Evolutionary conservation across 2,888 invertebrate genomes (phyloP), one percentile per base, ranked within the genome.

Genomic region (Brachyptera putata): DNA sequence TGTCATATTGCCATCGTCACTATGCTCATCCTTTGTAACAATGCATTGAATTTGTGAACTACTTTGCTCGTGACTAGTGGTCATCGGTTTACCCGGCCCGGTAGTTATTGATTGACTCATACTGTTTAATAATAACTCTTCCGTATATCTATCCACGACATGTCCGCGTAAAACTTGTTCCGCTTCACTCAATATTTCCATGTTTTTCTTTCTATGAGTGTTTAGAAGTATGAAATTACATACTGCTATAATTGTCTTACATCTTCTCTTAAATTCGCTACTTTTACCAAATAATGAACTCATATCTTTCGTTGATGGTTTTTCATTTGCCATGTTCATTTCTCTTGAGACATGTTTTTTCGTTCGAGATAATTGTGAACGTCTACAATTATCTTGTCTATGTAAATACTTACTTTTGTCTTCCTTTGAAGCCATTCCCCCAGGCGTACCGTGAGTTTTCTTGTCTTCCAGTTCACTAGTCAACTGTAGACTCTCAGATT

Each of bases 131-230:
- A n/a, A n/a, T n/a, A n/a, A n/a, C n/a, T n/a, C n/a, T n/a, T n/a
- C n/a, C n/a, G n/a, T n/a, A n/a, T n/a, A n/a, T n/a, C n/a, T n/a
- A n/a, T n/a, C n/a, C n/a, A n/a, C n/a, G n/a, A n/a, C n/a, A n/a
- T 61, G 56, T 5, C 64, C 64, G 16, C 57, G 61, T 1, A 62
- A 26, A 14, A 64, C 49, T 5, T 62, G 43, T 11, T 49, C 62
- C 1, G 61, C 62, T 7, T 53, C 53, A 24, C 39, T 56, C 25
- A 64, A 41, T 11, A 64, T 57, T n/a, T 60, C 56, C 3, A 64
- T n/a, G 9, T 61, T 57, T 21, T 48, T 43, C 5, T 61, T 56
- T 16, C 46, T 48, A 2, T 60, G 36, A 30, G 56, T 58, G 16
- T 61, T 46, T 14, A 34, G 50, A 3, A 61, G 22, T 2, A 64